Base-by-base conservation (phyloP, 2,888 invertebrate genomes). In the Phoenoteleia sp. region DNA sequence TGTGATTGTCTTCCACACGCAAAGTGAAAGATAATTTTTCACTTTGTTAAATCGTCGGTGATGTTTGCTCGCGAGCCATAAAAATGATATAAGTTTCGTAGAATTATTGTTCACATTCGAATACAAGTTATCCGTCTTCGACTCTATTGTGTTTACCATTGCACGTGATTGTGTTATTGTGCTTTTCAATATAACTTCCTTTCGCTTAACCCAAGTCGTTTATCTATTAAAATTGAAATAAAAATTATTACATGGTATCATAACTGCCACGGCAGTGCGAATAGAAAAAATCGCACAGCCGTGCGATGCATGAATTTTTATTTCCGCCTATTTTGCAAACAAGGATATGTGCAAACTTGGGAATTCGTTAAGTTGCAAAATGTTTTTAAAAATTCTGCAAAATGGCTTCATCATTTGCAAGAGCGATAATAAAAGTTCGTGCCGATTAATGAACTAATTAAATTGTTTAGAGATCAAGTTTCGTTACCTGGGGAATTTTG, bases 401-500 rank as follows among this genome's bases (percentile, higher is more conserved):
- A 47, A 47, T 47, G 15, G 9, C 45, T 15, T 15, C 3, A n/a
- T 13, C 17, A 17, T 42, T 15, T 13, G 36, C 3, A 42, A 42
- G 15, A 42, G 42, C 23, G 23, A 49, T 7, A 23, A 25, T 15
- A 27, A 52, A 52, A 25, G 15, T 27, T 21, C n/a, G 21, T n/a
- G 1, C 5, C 27, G 4, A 27, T n/a, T 5, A 27, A 52, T 27
- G 1, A 25, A 1, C 15, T 27, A 33, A 29, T 29, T 33, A 27
- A 56, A 29, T 56, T 33, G n/a, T 33, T 1, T 17, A 33, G 19
- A 21, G 1, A 25, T 49, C 9, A 45, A 49, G n/a, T 27, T 66
- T 2, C 29, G 21, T 85, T 86, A 93, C 93, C 91, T 93, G 99
- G 11, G 99, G 99, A 92, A 99, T 99, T 92, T 97, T 97, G 95